Percentiles rank a stretch among this genome's conserved stretches.
phyloP scores from a whole-genome alignment of 92 coral and sea anemone genomes.

The Montipora capitata region DNA sequence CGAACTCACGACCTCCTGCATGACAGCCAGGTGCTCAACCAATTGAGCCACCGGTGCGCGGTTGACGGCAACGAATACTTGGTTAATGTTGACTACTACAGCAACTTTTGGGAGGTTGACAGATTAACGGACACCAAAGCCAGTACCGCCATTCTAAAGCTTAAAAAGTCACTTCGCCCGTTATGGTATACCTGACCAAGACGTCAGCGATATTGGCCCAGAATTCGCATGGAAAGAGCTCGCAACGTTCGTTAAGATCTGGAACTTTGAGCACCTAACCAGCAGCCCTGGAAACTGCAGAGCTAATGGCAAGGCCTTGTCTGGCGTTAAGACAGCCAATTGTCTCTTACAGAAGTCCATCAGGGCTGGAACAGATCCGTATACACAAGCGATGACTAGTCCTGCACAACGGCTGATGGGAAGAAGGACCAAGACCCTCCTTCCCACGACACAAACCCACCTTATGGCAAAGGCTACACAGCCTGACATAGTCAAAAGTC shows the following conservation, averaged over 20 bases:
- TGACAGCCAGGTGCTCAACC: too few species aligned
- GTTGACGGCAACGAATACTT: not conserved
- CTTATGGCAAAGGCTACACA: constrained; percentile 8
- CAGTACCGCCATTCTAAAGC: not conserved
- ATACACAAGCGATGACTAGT: not conserved
- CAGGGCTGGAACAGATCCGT: constrained; percentile 42
- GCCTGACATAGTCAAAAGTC: not conserved
- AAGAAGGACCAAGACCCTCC: constrained; percentile 32
- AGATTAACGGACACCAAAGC: not conserved
- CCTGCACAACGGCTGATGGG: constrained; percentile 29
- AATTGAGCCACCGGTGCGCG: too few species aligned
- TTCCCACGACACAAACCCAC: not conserved
- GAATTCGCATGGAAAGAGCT: not conserved
- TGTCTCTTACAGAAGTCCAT: constrained; percentile 9
- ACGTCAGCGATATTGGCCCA: not conserved
- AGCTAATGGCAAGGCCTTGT: constrained; percentile 40
- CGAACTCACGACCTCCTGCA: too few species aligned
- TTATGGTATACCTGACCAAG: not conserved
- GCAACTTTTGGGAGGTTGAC: not conserved
- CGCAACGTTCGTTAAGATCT: not conserved
- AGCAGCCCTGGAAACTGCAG: not conserved
- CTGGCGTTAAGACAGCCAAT: constrained; percentile 41
- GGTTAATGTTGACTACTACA: not conserved
- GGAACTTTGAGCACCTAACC: not conserved
- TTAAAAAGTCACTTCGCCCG: not conserved